These are phyloP conservation scores for Drosophila paramelanica DNA, from an alignment of 2,888 invertebrate species.

Conservation along the genomic window DNA sequence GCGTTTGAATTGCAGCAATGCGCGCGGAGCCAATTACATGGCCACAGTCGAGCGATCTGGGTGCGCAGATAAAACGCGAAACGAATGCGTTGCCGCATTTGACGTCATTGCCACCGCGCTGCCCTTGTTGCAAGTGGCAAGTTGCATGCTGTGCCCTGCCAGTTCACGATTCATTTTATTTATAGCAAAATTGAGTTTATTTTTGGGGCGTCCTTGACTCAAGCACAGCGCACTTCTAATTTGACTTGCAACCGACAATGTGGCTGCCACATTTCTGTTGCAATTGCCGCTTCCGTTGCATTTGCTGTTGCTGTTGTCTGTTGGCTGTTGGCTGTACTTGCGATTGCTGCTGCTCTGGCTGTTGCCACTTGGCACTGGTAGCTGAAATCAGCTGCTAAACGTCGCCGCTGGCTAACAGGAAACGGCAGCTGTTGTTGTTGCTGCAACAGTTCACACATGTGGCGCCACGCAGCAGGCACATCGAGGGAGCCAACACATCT, in stretches of 20 bases:
- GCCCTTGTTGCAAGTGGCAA: slow-evolving; percentile 30
- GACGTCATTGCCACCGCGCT: slow-evolving; percentile 64
- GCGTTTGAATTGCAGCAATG: slow-evolving; percentile 42
- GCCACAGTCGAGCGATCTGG: slow-evolving; percentile 50
- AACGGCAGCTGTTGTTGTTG: slow-evolving; percentile 35
- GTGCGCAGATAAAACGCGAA: slow-evolving; percentile 51
- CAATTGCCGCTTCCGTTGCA: slow-evolving; percentile 13
- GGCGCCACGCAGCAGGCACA: slow-evolving; percentile 27
- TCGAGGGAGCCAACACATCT: slow-evolving; percentile 6
- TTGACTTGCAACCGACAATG: slow-evolving; percentile 45
- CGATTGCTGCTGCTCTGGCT: background rate
- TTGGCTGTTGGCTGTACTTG: slow-evolving; percentile 31
- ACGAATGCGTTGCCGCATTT: slow-evolving; percentile 57
- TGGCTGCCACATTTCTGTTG: slow-evolving; percentile 20
- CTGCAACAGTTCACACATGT: slow-evolving; percentile 34
- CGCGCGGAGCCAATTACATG: slow-evolving; percentile 60
- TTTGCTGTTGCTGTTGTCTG: slow-evolving; percentile 18
- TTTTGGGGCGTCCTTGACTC: slow-evolving; percentile 67
- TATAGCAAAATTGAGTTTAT: slow-evolving; percentile 66
- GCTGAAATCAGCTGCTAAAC: slow-evolving; percentile 55
- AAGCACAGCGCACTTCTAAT: slow-evolving; percentile 48
- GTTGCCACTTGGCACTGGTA: slow-evolving; percentile 15
- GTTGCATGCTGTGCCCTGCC: slow-evolving; percentile 10
- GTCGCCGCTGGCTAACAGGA: slow-evolving; percentile 49
- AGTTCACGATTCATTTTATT: slow-evolving; percentile 62